Percentiles rank a stretch among this genome's conserved stretches.
Evolutionary conservation across 1,140 invertebrate genomes (phyloP).

Genomic region (Drepana arcuata): DNA sequence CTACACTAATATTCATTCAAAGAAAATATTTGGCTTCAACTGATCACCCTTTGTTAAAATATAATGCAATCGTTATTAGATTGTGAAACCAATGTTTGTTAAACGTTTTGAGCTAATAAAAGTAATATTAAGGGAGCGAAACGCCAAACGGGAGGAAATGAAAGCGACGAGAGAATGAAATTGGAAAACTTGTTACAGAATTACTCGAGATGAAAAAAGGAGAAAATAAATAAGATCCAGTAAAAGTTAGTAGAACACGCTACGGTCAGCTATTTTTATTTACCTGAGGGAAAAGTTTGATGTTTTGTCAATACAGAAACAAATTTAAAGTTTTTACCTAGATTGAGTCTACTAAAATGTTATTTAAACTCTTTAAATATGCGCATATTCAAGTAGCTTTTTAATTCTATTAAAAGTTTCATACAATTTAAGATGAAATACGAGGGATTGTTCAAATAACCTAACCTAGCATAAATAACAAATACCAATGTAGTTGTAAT

Average conservation of each 20-base stretch:
- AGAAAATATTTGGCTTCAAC: too few species aligned
- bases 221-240: constrained; percentile 62
- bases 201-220: constrained; percentile 58
- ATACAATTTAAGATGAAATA: too few species aligned
- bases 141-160: constrained; percentile 57
- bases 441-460: too few species aligned
- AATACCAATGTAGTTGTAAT: too few species aligned
- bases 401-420: too few species aligned
- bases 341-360: too few species aligned
- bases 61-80: constrained; percentile 50
- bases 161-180: constrained; percentile 67
- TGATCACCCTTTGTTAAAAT: constrained; percentile 21
- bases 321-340: too few species aligned
- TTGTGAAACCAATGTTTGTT: constrained; percentile 65
- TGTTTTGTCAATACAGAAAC: too few species aligned
- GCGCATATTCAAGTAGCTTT: too few species aligned
- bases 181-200: constrained; percentile 71
- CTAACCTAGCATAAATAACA: too few species aligned
- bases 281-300: constrained; percentile 43
- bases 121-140: constrained; percentile 61
- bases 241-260: constrained; percentile 46
- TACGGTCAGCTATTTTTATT: constrained; percentile 35
- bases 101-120: constrained; percentile 68
- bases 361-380: too few species aligned
- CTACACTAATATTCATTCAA: too few species aligned